These are phyloP conservation scores for Synanthedon tipuliformis DNA, from an alignment of 2,888 invertebrate genomes.

Conservation along the genomic window DNA sequence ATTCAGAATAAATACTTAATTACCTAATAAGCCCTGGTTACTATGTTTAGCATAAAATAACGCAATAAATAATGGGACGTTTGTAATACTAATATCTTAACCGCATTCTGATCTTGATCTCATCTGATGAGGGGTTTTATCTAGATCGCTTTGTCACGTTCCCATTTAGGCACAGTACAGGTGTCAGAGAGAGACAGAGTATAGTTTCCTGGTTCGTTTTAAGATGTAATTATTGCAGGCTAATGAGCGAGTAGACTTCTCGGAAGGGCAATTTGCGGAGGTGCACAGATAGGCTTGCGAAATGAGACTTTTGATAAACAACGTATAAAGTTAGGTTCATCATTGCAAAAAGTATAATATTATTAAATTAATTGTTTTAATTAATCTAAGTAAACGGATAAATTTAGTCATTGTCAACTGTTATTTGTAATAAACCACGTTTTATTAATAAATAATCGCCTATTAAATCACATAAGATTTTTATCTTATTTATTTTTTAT, in stretches of 20 bases:
- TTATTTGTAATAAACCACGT: too few species aligned
- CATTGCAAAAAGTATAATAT: background rate
- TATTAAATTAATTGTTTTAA: too few species aligned
- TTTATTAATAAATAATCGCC: too few species aligned
- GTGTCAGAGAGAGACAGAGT: constrained; percentile 28
- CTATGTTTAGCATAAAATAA: background rate
- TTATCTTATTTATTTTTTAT: too few species aligned
- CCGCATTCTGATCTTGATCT: constrained; percentile 48
- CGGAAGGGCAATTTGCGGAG: constrained; percentile 34
- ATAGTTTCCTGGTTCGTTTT: constrained; percentile 32
- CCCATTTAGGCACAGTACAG: constrained; percentile 17
- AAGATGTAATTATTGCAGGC: constrained; percentile 42
- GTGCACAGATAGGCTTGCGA: background rate
- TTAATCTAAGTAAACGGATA: too few species aligned
- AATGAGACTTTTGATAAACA: constrained; percentile 1
- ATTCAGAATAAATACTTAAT: too few species aligned
- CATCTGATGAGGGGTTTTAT: constrained; percentile 40
- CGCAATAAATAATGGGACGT: constrained; percentile 46
- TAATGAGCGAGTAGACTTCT: constrained; percentile 41
- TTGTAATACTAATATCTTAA: constrained; percentile 47
- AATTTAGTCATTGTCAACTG: too few species aligned
- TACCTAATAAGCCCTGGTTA: background rate
- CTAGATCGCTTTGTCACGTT: constrained; percentile 50
- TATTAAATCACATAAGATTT: too few species aligned
- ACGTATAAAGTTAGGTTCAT: background rate